phyloP scores from a whole-genome alignment of 2,888 invertebrate species.

The Taenaris catops region DNA sequence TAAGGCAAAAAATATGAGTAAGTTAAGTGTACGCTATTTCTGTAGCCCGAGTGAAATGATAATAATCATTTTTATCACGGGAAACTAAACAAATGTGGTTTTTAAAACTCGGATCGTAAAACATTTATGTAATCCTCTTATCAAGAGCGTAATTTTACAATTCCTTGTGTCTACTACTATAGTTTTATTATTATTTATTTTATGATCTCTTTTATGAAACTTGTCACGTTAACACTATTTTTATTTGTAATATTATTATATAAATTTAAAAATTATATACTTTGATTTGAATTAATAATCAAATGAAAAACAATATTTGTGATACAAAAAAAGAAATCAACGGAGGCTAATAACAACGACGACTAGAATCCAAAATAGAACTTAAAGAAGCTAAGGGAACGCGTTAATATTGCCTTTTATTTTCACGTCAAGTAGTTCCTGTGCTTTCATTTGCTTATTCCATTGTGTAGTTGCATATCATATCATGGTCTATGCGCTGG shows the following conservation, averaged over 20 bases:
- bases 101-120: constrained; percentile 3
- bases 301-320: too few relatives aligned
- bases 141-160: constrained; percentile 33
- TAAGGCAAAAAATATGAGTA: constrained; percentile 34
- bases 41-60: too few relatives aligned
- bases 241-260: too few relatives aligned
- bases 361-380: background rate
- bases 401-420: constrained; percentile 44
- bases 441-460: constrained; percentile 35
- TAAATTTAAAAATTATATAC: too few relatives aligned
- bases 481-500: constrained; percentile 31
- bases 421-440: constrained; percentile 50
- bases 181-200: constrained; percentile 18
- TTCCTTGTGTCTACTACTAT: constrained; percentile 17
- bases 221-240: too few relatives aligned
- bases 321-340: too few relatives aligned
- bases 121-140: constrained; percentile 19
- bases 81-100: constrained; percentile 1
- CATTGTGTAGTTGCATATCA: constrained; percentile 40
- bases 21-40: background rate
- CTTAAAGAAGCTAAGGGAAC: constrained; percentile 6
- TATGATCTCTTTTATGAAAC: constrained; percentile 17
- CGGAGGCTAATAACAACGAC: constrained; percentile 10
- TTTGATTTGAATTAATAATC: too few relatives aligned
- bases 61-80: too few relatives aligned